A percentile compares a stretch with the other conserved stretches of the same genome.
phyloP scores from a whole-genome alignment of 1,140 invertebrate species.

The Pseudomyrmex flavicornis region DNA sequence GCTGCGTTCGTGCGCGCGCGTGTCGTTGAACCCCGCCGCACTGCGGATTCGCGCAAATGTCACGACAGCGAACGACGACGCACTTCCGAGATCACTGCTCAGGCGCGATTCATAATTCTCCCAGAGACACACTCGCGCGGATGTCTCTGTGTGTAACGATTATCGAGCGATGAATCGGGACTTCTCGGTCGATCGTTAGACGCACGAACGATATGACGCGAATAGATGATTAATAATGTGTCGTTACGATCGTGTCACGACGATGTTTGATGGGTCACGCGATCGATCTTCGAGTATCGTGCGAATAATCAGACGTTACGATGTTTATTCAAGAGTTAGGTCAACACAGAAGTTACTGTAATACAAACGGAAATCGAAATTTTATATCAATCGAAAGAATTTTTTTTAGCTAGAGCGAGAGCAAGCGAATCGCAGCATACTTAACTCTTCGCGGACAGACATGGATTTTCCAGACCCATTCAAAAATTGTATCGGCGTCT shows the following conservation, averaged over 20 bases:
- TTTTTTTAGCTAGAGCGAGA: no score
- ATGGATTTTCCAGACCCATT: no score
- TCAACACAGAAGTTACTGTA: no score
- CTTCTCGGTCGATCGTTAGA: conserved; percentile 15
- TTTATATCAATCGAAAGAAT: background rate
- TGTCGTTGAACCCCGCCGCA: conserved; percentile 26
- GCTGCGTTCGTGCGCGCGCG: background rate
- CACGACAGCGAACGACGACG: conserved; percentile 13
- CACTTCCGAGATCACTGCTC: conserved; percentile 24
- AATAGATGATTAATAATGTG: background rate
- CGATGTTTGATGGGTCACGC: background rate
- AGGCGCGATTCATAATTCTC: background rate
- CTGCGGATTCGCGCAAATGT: conserved; percentile 34
- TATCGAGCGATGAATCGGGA: conserved; percentile 6
- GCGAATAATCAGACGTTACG: background rate
- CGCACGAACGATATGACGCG: background rate
- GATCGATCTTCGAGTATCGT: conserved; percentile 3
- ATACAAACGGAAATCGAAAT: no score
- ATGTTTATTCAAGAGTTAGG: background rate
- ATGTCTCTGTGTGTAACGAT: background rate
- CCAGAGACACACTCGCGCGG: background rate
- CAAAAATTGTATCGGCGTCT: no score
- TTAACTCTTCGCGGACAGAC: no score
- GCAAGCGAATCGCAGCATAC: no score
- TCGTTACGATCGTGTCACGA: background rate